Percentiles rank a stretch among this genome's conserved stretches.
Conservation (phyloP, 2,888 invertebrate species). For the Ellobium chinense region DNA sequence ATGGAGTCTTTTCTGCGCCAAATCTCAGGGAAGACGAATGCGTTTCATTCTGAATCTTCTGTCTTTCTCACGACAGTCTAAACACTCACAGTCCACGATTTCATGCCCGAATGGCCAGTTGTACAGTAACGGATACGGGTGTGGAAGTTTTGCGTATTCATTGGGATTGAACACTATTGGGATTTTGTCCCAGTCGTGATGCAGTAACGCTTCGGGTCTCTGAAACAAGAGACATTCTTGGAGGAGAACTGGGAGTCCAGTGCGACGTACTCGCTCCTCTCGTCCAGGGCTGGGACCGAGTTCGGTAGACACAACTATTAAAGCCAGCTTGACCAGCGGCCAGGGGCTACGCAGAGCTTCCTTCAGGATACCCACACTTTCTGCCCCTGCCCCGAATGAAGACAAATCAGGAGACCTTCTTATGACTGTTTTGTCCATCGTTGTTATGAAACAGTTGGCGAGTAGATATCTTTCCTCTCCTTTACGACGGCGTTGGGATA, state of each 20-base stretch:
- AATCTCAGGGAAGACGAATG: too few species aligned
- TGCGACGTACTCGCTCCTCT: too few species aligned
- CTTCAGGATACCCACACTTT: neutral
- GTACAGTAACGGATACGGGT: neutral
- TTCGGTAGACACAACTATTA: neutral
- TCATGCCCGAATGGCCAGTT: neutral
- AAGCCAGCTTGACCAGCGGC: neutral
- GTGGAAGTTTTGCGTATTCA: neutral
- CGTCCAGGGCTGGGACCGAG: neutral
- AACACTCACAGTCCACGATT: neutral
- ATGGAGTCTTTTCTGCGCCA: too few species aligned
- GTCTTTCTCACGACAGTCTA: neutral
- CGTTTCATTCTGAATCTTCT: neutral
- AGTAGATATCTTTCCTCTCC: neutral
- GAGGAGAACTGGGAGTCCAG: neutral
- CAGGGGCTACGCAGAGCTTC: neutral
- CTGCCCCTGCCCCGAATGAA: neutral
- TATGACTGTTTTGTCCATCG: neutral
- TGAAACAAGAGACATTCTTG: neutral
- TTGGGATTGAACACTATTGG: neutral
- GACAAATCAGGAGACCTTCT: neutral
- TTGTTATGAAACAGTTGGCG: neutral
- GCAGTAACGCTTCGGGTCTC: neutral
- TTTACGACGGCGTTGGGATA: too few species aligned
- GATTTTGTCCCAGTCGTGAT: neutral